Base-by-base conservation (phyloP, 2,113 vertebrate genomes). In the Hydropotes inermis region DNA sequence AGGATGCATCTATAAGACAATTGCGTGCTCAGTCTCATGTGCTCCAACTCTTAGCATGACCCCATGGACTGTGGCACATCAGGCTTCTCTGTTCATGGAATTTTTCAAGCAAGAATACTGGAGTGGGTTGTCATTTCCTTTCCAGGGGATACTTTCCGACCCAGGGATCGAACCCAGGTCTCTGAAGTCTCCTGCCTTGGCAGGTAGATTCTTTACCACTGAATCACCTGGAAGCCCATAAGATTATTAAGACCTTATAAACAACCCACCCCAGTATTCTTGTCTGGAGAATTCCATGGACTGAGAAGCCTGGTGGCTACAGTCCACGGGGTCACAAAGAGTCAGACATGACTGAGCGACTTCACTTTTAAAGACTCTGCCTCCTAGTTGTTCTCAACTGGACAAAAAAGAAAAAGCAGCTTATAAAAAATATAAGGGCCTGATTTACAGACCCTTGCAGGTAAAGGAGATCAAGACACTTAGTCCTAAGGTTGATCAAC, bases 231-330 rank as follows among this genome's bases (percentile, higher is more conserved):
- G 23, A 43, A 76, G 4, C 87, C 64, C 17, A 0, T 92, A 74
- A 81, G 84, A 84, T 64, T 79, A 50, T 89, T 83, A 95, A 93
- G 21, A 82, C 45, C 54, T 82, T 43, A 39, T 85, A 60, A 97
- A 92, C 12, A 25, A 50, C 47, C 47, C 13, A 13, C 47, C 47
- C 47, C 3, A 50, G 47, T 50, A 50, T 50, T 50, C 47, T 50
- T 50, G 47, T 50, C 47, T 50, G 47, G 47, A 50, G 47, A 50
- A 50, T 14, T 50, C 3, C 12, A 50, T 50, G 47, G 47, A 50
- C 12, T 1, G 1, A 50, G 47, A 50, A 50, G 47, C 47, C 47
- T 50, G 47, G 47, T 50, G 47, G 47, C 47, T 50, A 2, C 1
- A 50, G 47, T 50, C 47, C 47, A 50, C 13, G 3, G 47, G 47